Percentiles rank a stretch among this genome's conserved stretches.
These are phyloP conservation scores for Rhogogaster chlorosoma DNA, from an alignment of 2,888 invertebrate genomes.

Conservation along the genomic window DNA sequence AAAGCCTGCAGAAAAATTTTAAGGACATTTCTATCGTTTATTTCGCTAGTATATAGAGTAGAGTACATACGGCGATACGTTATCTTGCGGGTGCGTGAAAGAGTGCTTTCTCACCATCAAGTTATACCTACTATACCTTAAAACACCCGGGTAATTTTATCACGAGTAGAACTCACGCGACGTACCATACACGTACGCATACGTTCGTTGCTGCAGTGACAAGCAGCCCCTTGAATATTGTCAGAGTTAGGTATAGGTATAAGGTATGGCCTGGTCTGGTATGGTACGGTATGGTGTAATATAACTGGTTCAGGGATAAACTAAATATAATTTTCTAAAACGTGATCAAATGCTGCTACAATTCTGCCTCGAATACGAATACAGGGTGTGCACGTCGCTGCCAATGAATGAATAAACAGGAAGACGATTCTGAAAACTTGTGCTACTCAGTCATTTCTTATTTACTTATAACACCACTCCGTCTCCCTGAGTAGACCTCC, in stretches of 20 bases:
- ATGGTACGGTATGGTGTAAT: background rate
- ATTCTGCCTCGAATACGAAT: background rate
- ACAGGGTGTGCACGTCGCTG: background rate
- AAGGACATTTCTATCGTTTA: background rate
- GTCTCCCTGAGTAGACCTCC: background rate
- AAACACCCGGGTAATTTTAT: slow-evolving; percentile 38
- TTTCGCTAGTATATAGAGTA: background rate
- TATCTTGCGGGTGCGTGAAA: slow-evolving; percentile 23
- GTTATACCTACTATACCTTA: background rate
- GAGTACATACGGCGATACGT: background rate
- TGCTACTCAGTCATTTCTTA: background rate
- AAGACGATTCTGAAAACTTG: slow-evolving; percentile 7
- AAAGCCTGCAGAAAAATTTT: background rate
- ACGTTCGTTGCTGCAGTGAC: background rate
- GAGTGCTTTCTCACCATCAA: slow-evolving; percentile 29
- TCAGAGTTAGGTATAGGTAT: background rate
- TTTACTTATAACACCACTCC: background rate
- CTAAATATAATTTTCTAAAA: slow-evolving; percentile 27
- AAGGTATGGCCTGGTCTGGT: background rate
- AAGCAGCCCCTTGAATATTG: slow-evolving; percentile 41
- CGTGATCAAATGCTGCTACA: slow-evolving; percentile 32
- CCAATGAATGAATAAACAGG: slow-evolving; percentile 30
- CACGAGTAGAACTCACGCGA: slow-evolving; percentile 39
- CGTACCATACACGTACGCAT: background rate
- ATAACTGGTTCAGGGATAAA: slow-evolving; percentile 1